Conservation (phyloP, 2,113 vertebrate species). For the Baryphthengus martii region DNA sequence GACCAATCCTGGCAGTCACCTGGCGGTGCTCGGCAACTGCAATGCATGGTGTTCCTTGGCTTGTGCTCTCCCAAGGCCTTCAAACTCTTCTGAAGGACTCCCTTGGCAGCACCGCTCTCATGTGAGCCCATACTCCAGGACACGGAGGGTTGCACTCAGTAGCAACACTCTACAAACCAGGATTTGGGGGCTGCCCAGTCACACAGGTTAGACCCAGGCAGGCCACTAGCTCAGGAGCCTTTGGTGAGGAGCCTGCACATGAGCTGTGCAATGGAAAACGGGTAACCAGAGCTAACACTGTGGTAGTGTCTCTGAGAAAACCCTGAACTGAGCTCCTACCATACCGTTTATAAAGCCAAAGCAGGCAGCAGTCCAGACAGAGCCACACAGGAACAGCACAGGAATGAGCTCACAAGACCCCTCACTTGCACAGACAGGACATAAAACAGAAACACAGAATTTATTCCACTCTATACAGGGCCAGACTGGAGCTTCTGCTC, state of each 20-base stretch:
- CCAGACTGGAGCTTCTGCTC: background rate
- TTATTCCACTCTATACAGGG: background rate
- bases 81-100: background rate
- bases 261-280: background rate
- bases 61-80: background rate
- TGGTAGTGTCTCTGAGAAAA: background rate
- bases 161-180: background rate
- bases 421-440: background rate
- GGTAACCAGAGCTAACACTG: background rate
- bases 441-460: background rate
- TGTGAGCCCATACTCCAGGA: background rate
- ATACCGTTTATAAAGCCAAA: background rate
- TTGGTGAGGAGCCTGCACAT: background rate
- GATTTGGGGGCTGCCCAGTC: background rate
- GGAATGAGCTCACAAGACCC: background rate
- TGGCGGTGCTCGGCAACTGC: background rate
- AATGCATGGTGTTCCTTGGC: background rate
- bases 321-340: background rate
- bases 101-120: background rate
- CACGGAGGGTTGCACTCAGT: fast-evolving
- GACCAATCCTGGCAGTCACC: fast-evolving
- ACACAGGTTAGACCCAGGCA: background rate
- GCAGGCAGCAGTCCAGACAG: background rate
- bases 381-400: background rate
- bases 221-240: background rate